phyloP scores from a whole-genome alignment of 2,888 invertebrate genomes.

The Phragmatobia fuliginosa region DNA sequence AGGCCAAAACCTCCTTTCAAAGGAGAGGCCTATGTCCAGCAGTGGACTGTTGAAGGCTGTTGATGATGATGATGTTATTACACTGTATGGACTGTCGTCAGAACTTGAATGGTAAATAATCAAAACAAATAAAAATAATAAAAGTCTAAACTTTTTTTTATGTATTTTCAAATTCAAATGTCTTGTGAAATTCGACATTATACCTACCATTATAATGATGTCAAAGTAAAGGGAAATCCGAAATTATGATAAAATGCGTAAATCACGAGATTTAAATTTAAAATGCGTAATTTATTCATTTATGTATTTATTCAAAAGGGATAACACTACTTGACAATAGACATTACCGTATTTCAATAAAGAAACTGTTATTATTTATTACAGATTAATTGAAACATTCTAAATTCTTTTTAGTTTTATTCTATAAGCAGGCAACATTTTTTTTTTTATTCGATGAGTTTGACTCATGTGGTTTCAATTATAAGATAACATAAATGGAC shows the following conservation, averaged over 20 bases:
- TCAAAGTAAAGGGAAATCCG: slow-evolving; percentile 10
- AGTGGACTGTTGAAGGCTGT: too few species aligned
- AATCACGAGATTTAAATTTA: slow-evolving; percentile 13
- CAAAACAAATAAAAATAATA: not conserved
- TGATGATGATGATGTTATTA: too few species aligned
- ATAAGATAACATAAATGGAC: too few species aligned
- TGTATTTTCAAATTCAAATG: too few species aligned
- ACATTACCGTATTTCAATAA: slow-evolving; percentile 6
- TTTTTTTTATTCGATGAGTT: too few species aligned
- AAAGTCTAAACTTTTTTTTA: not conserved
- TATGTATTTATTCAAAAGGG: slow-evolving; percentile 32
- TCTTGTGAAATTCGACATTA: not conserved
- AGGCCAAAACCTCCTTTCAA: too few species aligned
- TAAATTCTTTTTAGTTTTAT: not conserved
- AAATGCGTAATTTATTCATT: slow-evolving; percentile 30
- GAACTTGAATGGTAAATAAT: not conserved
- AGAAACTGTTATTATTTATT: not conserved
- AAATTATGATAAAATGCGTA: slow-evolving; percentile 10
- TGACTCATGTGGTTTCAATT: too few species aligned
- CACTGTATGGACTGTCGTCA: too few species aligned
- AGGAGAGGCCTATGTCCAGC: too few species aligned
- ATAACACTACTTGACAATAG: slow-evolving; percentile 14
- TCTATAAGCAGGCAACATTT: not conserved
- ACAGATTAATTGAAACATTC: not conserved
- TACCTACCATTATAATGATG: not conserved